Percentiles rank a stretch among this genome's conserved stretches.
phyloP scores from a whole-genome alignment of 2,888 invertebrate genomes.

The Temnothorax unifasciatus region DNA sequence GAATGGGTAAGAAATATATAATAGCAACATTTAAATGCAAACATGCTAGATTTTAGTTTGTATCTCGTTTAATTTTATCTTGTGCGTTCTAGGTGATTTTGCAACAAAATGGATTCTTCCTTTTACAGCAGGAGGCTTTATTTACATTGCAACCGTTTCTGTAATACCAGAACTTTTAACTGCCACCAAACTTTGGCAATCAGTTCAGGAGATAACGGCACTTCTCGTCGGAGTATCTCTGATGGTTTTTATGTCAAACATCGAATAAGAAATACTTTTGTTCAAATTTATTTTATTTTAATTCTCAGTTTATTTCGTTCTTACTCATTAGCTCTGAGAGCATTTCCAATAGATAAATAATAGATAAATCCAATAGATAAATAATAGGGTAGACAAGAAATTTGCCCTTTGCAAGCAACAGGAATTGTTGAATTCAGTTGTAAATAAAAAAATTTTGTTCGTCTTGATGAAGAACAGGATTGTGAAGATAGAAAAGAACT shows the following conservation, averaged over 20 bases:
- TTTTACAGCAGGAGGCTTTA: constrained; percentile 99
- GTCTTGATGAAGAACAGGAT: neutral
- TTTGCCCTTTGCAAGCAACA: constrained; percentile 48
- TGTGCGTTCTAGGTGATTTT: constrained; percentile 87
- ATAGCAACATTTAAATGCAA: neutral
- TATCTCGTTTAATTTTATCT: constrained; percentile 1
- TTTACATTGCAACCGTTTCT: constrained; percentile 99
- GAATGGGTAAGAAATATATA: constrained; percentile 86
- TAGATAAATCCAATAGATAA: neutral
- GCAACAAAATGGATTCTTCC: constrained; percentile 97
- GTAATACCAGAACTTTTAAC: constrained; percentile 98
- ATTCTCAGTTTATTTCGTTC: constrained; percentile 50
- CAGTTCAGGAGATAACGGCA: constrained; percentile 96
- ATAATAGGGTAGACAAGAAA: neutral
- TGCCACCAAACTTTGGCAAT: constrained; percentile 95
- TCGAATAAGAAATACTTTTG: constrained; percentile 87
- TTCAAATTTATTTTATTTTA: constrained; percentile 11
- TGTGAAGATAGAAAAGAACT: neutral
- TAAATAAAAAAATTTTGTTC: neutral
- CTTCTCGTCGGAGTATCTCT: constrained; percentile 96
- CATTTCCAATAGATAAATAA: neutral
- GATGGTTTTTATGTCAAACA: constrained; percentile 97
- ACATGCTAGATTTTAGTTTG: neutral
- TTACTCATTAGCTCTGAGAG: constrained; percentile 19
- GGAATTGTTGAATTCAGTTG: constrained; percentile 8